Evolutionary conservation across 2,113 vertebrate species (phyloP).

Genomic region (Pterocles gutturalis): DNA sequence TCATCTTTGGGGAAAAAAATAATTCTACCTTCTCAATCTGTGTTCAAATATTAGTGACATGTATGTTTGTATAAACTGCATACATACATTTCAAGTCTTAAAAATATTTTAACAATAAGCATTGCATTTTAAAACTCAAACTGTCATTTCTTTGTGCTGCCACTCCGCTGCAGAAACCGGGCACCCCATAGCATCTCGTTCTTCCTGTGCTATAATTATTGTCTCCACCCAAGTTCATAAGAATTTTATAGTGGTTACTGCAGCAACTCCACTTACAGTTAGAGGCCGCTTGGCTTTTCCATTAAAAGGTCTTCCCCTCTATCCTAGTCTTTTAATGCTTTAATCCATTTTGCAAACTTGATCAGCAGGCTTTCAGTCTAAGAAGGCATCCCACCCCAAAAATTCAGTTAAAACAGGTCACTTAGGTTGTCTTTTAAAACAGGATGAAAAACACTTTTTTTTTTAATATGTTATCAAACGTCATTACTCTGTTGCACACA

Average conservation of each 20-base stretch:
- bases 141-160: slow-evolving; percentile 50
- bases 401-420: neutral
- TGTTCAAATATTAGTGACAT: slow-evolving; percentile 18
- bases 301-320: neutral
- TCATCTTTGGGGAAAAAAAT: slow-evolving; percentile 6
- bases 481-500: neutral
- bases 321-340: neutral
- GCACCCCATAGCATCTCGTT: slow-evolving; percentile 27
- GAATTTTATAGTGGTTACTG: slow-evolving; percentile 45
- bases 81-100: neutral
- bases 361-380: neutral
- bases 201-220: slow-evolving; percentile 51
- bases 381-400: neutral
- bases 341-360: neutral
- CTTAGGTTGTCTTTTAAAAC: neutral
- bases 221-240: slow-evolving; percentile 60
- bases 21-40: neutral
- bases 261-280: neutral
- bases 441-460: neutral
- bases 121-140: slow-evolving; percentile 3
- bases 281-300: slow-evolving; percentile 12
- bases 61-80: slow-evolving; percentile 49
- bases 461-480: neutral
- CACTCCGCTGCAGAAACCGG: neutral
- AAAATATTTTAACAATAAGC: slow-evolving; percentile 34